Conservation (phyloP, 2,113 vertebrate species). For the Neolamprologus cancellatus region DNA sequence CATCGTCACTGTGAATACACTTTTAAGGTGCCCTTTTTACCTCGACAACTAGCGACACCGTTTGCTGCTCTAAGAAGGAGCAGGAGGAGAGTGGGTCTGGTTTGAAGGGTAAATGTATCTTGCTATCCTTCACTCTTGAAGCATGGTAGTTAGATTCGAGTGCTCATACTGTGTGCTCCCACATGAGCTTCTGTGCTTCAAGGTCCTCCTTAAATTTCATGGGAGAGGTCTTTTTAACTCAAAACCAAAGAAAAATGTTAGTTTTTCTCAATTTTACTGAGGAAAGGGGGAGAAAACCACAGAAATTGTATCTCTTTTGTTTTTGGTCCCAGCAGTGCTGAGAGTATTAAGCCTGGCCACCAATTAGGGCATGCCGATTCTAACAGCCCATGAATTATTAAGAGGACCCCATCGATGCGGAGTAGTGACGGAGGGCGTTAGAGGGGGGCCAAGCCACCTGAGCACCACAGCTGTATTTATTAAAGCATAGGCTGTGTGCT, state of each 20-base stretch:
- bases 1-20: background rate
- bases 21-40: conserved; percentile 45
- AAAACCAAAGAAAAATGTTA: conserved; percentile 30
- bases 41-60: background rate
- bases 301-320: conserved; percentile 12
- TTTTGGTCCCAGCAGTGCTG: conserved; percentile 39
- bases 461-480: conserved; percentile 39
- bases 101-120: conserved; percentile 14
- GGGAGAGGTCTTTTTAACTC: conserved; percentile 34
- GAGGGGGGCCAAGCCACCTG: conserved; percentile 27
- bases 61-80: background rate
- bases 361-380: conserved; percentile 56
- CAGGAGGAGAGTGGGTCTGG: background rate
- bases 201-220: conserved; percentile 49
- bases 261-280: background rate
- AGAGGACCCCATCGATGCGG: conserved; percentile 40
- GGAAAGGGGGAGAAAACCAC: background rate
- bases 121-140: background rate
- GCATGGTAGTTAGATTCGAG: background rate
- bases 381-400: conserved; percentile 67
- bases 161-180: conserved; percentile 3
- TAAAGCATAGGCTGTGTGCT: background rate
- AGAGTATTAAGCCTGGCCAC: conserved; percentile 40
- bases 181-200: conserved; percentile 11
- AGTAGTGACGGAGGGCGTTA: conserved; percentile 32